phyloP scores from a whole-genome alignment of 1,140 invertebrate species.

The Hycleus cichorii region DNA sequence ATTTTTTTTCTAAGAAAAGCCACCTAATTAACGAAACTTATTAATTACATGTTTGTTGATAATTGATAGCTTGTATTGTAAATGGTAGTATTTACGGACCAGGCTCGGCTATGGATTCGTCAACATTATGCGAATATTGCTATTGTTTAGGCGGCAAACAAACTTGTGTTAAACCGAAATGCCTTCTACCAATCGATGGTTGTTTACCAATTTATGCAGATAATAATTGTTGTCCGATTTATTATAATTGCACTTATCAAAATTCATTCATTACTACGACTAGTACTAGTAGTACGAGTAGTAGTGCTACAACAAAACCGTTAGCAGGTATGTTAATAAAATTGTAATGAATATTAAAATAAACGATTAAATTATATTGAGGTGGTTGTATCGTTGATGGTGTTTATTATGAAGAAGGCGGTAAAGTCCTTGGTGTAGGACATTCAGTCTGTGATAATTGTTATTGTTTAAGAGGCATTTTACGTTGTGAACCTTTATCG shows the following conservation, averaged over 20 bases:
- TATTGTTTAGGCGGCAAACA: conserved; percentile 67
- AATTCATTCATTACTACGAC: conserved; percentile 14
- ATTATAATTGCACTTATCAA: conserved; percentile 65
- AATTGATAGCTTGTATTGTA: conserved; percentile 56
- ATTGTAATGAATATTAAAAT: background rate
- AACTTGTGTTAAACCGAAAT: conserved; percentile 73
- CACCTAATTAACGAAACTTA: background rate
- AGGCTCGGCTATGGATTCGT: conserved; percentile 76
- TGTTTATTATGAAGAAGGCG: conserved; percentile 60
- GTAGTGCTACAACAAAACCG: conserved; percentile 16
- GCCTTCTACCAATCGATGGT: conserved; percentile 67
- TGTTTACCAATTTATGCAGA: conserved; percentile 61
- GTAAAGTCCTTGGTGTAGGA: conserved; percentile 57
- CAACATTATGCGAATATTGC: conserved; percentile 75
- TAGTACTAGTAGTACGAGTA: conserved; percentile 33
- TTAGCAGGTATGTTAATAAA: background rate
- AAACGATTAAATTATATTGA: conserved; percentile 7
- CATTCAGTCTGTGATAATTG: conserved; percentile 66
- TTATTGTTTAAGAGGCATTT: conserved; percentile 67
- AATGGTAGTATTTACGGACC: conserved; percentile 70
- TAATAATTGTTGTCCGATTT: conserved; percentile 74
- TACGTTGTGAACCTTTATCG: conserved; percentile 66
- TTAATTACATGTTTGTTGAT: background rate
- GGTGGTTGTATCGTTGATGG: conserved; percentile 60
- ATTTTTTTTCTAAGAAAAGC: background rate